phyloP scores from a whole-genome alignment of 2,888 invertebrate species.

The Erebia epiphron region DNA sequence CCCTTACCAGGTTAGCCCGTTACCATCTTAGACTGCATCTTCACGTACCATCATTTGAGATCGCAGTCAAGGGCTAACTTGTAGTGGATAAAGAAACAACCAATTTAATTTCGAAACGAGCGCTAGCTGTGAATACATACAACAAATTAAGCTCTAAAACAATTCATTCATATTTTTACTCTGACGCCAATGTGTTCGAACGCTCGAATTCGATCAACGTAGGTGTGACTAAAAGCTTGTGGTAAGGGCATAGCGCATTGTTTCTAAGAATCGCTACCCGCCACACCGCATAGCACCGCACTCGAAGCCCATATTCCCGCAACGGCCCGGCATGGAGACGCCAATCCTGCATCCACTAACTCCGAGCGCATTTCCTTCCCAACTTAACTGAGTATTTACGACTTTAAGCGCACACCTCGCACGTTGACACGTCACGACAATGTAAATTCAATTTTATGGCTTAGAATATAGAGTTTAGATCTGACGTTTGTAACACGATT shows the following conservation, averaged over 20 bases:
- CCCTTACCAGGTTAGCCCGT: too few species aligned
- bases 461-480: slow-evolving; percentile 59
- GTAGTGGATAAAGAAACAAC: too few species aligned
- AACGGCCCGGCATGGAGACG: slow-evolving; percentile 56
- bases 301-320: slow-evolving; percentile 61
- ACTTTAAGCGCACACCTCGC: slow-evolving; percentile 52
- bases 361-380: slow-evolving; percentile 64
- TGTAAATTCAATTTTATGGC: slow-evolving; percentile 64
- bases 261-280: slow-evolving; percentile 74
- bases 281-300: slow-evolving; percentile 65
- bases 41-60: too few species aligned
- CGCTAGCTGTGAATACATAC: too few species aligned
- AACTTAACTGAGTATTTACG: slow-evolving; percentile 53
- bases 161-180: too few species aligned
- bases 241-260: slow-evolving; percentile 53
- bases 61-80: too few species aligned
- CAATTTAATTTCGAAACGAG: too few species aligned
- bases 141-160: too few species aligned
- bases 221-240: too few species aligned
- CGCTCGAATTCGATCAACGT: too few species aligned
- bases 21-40: too few species aligned
- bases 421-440: slow-evolving; percentile 39
- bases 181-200: too few species aligned
- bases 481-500: slow-evolving; percentile 56
- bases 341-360: slow-evolving; percentile 64